Evolutionary conservation across 2,888 invertebrate species (phyloP), one percentile per base, ranked within the genome.

Genomic region (Desoria tigrina): DNA sequence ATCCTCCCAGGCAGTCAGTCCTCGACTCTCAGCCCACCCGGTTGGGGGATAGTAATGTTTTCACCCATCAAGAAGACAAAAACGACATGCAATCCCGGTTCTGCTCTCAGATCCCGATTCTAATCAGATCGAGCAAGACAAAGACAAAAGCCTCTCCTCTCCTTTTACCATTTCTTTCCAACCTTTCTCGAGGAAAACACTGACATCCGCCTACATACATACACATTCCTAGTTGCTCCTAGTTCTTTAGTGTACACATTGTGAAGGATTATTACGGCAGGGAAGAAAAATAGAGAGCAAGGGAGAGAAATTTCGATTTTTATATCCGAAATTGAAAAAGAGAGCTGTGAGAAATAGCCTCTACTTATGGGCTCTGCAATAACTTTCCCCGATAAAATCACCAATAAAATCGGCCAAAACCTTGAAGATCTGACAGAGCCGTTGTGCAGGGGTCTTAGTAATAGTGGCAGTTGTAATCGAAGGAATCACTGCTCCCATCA

Each of bases 311-410:
- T 54, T 54, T 28, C 54, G 51, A 23, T 51, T 51, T 51, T 54
- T 32, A 26, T 54, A 28, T 54, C 26, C 54, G 27, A 54, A 54
- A 54, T 54, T 42, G 56, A 57, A 42, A 51, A 42, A 37, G 56
- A 42, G 56, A 57, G n/a, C 49, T 45, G 58, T 58, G 58, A 58
- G 49, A 58, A 58, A 58, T 58, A 45, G 58, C 45, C 49, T 45
- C 18, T 49, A 45, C 58, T 58, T 58, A 58, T 58, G 58, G 58
- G 58, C 58, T 58, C 57, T 57, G 57, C 58, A 58, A 58, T 58
- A 58, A 58, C 58, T 58, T 58, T 58, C 21, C 6, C 26, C 27
- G 58, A 58, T 58, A 58, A 58, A 42, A 58, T 58, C 58, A 39
- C 58, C 42, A 42, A 27, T 58, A 58, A 58, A 58, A 58, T 23